A percentile compares a stretch with the other conserved stretches of the same genome.
Evolutionary conservation across 2,113 vertebrate species (phyloP).

Genomic region (Bujurquina vittata): DNA sequence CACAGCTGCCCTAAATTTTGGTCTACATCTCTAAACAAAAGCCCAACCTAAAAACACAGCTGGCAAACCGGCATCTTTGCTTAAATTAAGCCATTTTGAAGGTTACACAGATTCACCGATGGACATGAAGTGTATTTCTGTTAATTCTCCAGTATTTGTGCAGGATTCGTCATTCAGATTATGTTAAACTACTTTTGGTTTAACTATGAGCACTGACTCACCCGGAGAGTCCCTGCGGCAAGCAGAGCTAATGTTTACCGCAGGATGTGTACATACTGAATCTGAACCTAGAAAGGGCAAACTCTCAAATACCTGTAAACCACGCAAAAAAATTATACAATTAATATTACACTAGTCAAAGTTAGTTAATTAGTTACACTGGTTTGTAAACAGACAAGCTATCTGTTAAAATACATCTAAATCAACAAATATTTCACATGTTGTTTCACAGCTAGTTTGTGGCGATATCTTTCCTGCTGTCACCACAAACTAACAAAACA

Average conservation of each 20-base stretch:
- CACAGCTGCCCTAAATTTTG: neutral
- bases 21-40: neutral
- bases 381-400: neutral
- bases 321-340: neutral
- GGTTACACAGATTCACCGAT: neutral
- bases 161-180: neutral
- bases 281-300: neutral
- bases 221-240: neutral
- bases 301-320: neutral
- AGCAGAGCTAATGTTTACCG: conserved; percentile 22
- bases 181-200: neutral
- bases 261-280: conserved; percentile 5
- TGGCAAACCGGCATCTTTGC: conserved; percentile 17
- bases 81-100: neutral
- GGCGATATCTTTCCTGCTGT: neutral
- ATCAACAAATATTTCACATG: neutral
- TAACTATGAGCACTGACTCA: neutral
- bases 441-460: neutral
- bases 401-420: neutral
- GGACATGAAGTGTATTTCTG: neutral
- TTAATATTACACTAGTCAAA: neutral
- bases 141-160: neutral
- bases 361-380: neutral
- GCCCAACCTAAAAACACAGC: conserved; percentile 3
- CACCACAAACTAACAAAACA: neutral